These are phyloP conservation scores for Parazoanthus swiftii DNA, from an alignment of 92 coral and sea anemone species.

Conservation along the genomic window DNA sequence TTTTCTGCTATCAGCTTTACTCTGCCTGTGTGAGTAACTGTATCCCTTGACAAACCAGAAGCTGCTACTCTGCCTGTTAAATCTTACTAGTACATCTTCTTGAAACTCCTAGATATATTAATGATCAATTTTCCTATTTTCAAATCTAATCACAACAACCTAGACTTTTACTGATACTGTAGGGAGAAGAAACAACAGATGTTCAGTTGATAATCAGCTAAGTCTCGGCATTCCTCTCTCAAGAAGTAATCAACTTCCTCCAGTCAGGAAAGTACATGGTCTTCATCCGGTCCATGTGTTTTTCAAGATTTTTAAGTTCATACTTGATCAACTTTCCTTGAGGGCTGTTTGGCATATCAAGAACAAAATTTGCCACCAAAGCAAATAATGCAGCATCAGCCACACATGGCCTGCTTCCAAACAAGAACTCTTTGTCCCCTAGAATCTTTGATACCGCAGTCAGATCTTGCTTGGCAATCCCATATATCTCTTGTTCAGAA, in stretches of 20 bases:
- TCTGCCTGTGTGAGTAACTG: too few relatives aligned
- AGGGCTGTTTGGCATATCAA: slow-evolving; percentile 48
- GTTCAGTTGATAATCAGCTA: too few relatives aligned
- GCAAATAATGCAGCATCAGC: slow-evolving; percentile 73
- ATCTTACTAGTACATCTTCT: too few relatives aligned
- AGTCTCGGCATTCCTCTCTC: too few relatives aligned
- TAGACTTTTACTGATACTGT: too few relatives aligned
- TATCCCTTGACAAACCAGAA: too few relatives aligned
- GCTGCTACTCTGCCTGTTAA: too few relatives aligned
- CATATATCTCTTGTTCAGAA: slow-evolving; percentile 66
- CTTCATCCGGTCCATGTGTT: not conserved
- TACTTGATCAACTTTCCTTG: not conserved
- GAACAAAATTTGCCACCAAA: slow-evolving; percentile 54
- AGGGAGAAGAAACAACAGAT: too few relatives aligned
- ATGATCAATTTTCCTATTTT: too few relatives aligned
- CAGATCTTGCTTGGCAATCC: slow-evolving; percentile 69
- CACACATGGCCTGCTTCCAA: slow-evolving; percentile 73
- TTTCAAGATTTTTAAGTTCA: not conserved
- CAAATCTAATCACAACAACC: too few relatives aligned
- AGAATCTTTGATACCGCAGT: slow-evolving; percentile 69
- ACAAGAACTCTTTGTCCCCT: slow-evolving; percentile 69
- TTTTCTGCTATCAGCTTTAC: too few relatives aligned
- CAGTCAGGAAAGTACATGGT: not conserved
- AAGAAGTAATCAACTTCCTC: not conserved
- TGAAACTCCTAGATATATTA: too few relatives aligned